Evolutionary conservation across 2,888 invertebrate genomes (phyloP), one percentile per base, ranked within the genome.

Genomic region (Xanthostigma xanthostigma): DNA sequence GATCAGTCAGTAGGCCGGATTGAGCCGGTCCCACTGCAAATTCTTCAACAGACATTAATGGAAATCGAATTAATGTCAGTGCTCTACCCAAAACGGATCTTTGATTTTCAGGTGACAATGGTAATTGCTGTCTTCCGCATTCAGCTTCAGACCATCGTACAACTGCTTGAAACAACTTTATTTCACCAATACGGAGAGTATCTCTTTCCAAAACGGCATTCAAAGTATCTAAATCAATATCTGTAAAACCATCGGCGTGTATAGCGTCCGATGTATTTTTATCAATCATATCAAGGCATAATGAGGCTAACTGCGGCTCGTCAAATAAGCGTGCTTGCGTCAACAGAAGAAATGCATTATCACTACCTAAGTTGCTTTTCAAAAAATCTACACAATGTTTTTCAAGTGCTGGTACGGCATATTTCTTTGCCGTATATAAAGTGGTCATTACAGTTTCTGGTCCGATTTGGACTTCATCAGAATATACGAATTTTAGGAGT

Each of bases 381-480:
- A 78, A 62, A 63, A 87, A 88, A 59, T 87, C 85, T 0, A 89
- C 87, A 67, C 89, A 90, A 50, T 84, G 84, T 57, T 81, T 79
- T 59, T 89, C 89, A 52, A 90, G 65, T 3, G 86, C 84, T 1
- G 86, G 84, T 0, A 90, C 85, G 2, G 86, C 87, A 68, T 90
- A 90, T 58, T 90, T 89, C 59, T 89, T 89, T 8, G 89, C 89
- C 1, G 88, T 84, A 58, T 90, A 90, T 45, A 90, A 64, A 0
- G 87, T 87, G 2, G 86, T 83, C 87, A 89, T 88, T 2, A 90
- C 89, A 60, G 83, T 84, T 60, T 89, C 88, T 0, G 88, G 84
- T 9, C 83, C 86, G 57, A 90, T 86, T 50, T 81, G 76, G 10
- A 88, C 84, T 62, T 87, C 85, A 67, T 90, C 89, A 0, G 87